These are phyloP conservation scores for Nomada ruficornis DNA, from an alignment of 2,888 invertebrate species.

Conservation along the genomic window DNA sequence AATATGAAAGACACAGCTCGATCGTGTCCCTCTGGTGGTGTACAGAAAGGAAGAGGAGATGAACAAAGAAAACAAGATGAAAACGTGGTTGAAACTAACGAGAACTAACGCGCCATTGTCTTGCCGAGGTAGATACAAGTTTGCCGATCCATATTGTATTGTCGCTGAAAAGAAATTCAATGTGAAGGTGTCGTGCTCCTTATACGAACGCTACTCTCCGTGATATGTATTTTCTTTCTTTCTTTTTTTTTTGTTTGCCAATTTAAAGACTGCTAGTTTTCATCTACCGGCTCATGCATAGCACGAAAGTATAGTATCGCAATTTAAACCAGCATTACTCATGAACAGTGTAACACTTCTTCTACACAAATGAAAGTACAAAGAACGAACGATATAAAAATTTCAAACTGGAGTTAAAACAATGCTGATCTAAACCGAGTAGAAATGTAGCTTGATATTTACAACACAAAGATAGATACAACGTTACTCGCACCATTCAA, in stretches of 20 bases:
- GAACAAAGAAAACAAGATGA: slow-evolving; percentile 65
- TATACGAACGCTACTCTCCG: slow-evolving; percentile 8
- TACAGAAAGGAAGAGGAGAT: slow-evolving; percentile 31
- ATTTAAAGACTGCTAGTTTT: slow-evolving; percentile 47
- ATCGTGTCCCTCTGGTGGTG: slow-evolving; percentile 28
- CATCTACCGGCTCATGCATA: neutral
- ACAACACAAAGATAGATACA: neutral
- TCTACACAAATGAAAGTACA: neutral
- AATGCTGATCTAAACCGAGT: neutral
- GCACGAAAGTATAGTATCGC: neutral
- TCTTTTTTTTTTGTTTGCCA: neutral
- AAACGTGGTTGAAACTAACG: slow-evolving; percentile 78
- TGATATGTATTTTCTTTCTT: neutral
- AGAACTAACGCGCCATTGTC: slow-evolving; percentile 77
- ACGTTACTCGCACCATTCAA: slow-evolving; percentile 13
- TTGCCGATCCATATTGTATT: slow-evolving; percentile 79
- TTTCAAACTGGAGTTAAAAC: neutral
- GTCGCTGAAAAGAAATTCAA: slow-evolving; percentile 82
- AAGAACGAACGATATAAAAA: neutral
- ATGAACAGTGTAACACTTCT: too few species aligned
- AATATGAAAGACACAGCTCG: slow-evolving; percentile 9
- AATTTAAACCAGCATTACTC: neutral
- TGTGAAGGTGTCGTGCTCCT: slow-evolving; percentile 47
- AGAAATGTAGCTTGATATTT: slow-evolving; percentile 16
- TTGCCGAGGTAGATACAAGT: slow-evolving; percentile 81